These are phyloP conservation scores for Leuciscus idus DNA, from an alignment of 2,113 vertebrate species.

Conservation along the genomic window DNA sequence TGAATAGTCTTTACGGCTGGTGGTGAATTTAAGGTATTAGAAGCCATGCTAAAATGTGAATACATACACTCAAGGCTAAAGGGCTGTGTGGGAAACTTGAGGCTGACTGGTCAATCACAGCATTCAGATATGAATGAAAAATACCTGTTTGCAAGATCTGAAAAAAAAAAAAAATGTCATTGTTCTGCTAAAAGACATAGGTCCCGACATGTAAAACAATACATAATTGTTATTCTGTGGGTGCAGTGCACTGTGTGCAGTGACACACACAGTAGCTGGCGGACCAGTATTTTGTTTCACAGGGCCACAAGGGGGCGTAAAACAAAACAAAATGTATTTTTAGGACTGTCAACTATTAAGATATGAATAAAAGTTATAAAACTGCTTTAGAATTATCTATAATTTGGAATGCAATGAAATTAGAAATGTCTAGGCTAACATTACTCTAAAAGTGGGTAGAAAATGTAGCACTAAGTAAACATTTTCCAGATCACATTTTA, in stretches of 20 bases:
- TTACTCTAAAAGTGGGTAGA: neutral
- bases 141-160: neutral
- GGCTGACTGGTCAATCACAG: neutral
- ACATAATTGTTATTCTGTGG: neutral
- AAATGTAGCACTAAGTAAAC: neutral
- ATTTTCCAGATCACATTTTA: too few relatives aligned
- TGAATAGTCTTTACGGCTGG: neutral
- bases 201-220: neutral
- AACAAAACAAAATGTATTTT: neutral
- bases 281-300: neutral
- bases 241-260: neutral
- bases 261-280: neutral
- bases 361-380: neutral
- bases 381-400: neutral
- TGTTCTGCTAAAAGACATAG: neutral
- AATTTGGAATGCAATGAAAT: neutral
- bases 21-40: neutral
- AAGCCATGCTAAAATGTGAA: neutral
- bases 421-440: neutral
- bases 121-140: neutral
- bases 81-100: neutral
- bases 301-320: neutral
- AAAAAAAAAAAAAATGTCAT: neutral
- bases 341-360: neutral
- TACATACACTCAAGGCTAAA: neutral